These are phyloP conservation scores for Folsomia candida DNA, from an alignment of 2,888 invertebrate genomes.

Conservation along the genomic window DNA sequence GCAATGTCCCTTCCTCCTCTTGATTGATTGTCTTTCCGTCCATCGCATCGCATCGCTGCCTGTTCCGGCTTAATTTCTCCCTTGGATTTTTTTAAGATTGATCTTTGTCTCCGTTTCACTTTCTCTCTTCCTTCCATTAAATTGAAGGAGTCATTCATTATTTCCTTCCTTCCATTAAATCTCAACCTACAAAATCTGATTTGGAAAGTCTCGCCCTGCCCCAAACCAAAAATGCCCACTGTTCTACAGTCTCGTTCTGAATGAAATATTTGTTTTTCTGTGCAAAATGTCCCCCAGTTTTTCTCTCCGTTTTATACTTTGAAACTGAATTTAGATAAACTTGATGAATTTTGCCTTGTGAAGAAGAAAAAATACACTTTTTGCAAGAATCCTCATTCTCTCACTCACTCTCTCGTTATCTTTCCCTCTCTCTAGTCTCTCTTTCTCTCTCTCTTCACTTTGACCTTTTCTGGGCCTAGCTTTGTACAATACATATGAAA, in stretches of 20 bases:
- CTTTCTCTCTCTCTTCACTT: background rate
- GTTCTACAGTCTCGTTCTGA: too few species aligned
- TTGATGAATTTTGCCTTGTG: too few species aligned
- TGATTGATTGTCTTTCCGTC: constrained; percentile 6
- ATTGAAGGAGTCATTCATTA: constrained; percentile 7
- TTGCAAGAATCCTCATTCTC: too few species aligned
- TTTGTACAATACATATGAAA: background rate
- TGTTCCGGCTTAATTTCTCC: background rate
- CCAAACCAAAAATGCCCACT: too few species aligned
- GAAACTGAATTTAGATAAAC: too few species aligned
- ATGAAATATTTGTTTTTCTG: background rate
- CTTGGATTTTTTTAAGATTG: background rate
- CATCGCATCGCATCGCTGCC: background rate
- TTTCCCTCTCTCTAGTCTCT: too few species aligned
- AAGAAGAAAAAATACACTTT: too few species aligned
- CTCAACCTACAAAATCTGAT: constrained; percentile 38
- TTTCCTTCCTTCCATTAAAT: constrained; percentile 24
- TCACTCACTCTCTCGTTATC: too few species aligned
- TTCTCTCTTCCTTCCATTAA: background rate
- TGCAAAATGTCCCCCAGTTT: too few species aligned
- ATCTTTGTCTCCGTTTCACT: background rate
- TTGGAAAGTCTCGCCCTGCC: constrained; percentile 17
- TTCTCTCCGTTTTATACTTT: too few species aligned
- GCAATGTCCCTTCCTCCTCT: constrained; percentile 4
- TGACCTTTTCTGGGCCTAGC: constrained; percentile 5